phyloP scores from a whole-genome alignment of 2,888 invertebrate genomes.

The Halocaridina rubra region DNA sequence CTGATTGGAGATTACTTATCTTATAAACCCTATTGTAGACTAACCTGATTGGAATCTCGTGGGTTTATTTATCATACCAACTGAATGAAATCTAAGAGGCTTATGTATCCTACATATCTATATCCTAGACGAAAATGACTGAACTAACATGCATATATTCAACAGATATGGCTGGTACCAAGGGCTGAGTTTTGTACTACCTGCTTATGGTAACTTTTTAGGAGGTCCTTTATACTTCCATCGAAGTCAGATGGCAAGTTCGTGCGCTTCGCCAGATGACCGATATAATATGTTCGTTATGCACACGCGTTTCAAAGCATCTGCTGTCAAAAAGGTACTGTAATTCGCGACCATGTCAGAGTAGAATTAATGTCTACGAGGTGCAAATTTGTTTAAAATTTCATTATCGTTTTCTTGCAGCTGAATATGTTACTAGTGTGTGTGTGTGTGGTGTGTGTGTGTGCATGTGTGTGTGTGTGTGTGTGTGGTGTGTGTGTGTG shows the following conservation, averaged over 20 bases:
- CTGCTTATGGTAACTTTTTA: conserved; percentile 65
- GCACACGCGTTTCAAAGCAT: conserved; percentile 50
- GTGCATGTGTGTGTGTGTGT: too few species aligned
- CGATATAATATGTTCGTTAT: conserved; percentile 64
- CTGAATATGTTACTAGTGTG: too few species aligned
- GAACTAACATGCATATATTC: background rate
- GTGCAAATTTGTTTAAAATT: too few species aligned
- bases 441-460: too few species aligned
- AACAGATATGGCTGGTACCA: conserved; percentile 13
- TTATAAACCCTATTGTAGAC: background rate
- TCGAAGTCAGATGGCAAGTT: conserved; percentile 4
- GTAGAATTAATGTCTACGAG: too few species aligned
- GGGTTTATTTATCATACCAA: too few species aligned
- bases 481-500: too few species aligned
- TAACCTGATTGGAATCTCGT: background rate
- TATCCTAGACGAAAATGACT: background rate
- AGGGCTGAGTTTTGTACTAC: conserved; percentile 64
- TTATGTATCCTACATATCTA: too few species aligned
- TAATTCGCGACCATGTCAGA: too few species aligned
- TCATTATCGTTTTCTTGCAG: too few species aligned
- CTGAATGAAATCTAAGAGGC: too few species aligned
- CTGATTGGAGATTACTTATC: too few species aligned
- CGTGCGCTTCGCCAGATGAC: conserved; percentile 18
- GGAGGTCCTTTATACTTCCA: conserved; percentile 65
- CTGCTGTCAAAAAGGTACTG: background rate